Evolutionary conservation across 2,888 invertebrate species (phyloP).

Genomic region (Ceramica pisi): DNA sequence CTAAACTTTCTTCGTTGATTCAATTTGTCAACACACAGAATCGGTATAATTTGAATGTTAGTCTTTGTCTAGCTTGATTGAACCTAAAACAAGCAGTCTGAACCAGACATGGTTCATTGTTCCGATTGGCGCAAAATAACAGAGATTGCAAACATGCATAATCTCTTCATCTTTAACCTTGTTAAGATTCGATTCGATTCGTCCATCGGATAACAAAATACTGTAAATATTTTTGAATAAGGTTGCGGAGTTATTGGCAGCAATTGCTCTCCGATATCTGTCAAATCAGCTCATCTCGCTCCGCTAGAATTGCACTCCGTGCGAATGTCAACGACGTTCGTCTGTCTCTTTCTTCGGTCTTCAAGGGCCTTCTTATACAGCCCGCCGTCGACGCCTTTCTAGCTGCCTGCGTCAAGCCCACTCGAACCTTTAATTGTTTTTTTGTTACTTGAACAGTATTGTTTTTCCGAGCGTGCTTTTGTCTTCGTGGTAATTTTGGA

Average conservation of each 20-base stretch:
- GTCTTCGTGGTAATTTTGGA: slow-evolving; percentile 37
- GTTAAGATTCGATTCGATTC: slow-evolving; percentile 3
- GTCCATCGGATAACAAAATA: background rate
- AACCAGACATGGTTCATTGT: background rate
- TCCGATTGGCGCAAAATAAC: slow-evolving; percentile 8
- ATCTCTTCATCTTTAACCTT: slow-evolving; percentile 32
- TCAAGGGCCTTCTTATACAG: slow-evolving; percentile 55
- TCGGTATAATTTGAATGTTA: background rate
- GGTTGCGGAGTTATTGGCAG: slow-evolving; percentile 37
- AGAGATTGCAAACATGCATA: slow-evolving; percentile 9
- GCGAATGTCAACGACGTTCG: slow-evolving; percentile 63
- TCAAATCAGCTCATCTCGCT: slow-evolving; percentile 49
- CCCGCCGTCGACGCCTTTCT: slow-evolving; percentile 32
- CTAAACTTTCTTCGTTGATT: background rate
- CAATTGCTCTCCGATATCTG: slow-evolving; percentile 49
- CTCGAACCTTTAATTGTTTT: slow-evolving; percentile 60
- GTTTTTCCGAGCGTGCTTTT: slow-evolving; percentile 28
- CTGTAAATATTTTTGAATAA: background rate
- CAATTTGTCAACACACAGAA: background rate
- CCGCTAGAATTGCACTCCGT: slow-evolving; percentile 49
- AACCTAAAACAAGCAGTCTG: slow-evolving; percentile 9
- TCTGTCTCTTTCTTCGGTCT: slow-evolving; percentile 53
- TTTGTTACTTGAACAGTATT: slow-evolving; percentile 47
- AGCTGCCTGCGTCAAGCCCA: slow-evolving; percentile 55
- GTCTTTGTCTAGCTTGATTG: background rate